Evolutionary conservation across 2,888 invertebrate genomes (phyloP).

Genomic region (Helleia helle): DNA sequence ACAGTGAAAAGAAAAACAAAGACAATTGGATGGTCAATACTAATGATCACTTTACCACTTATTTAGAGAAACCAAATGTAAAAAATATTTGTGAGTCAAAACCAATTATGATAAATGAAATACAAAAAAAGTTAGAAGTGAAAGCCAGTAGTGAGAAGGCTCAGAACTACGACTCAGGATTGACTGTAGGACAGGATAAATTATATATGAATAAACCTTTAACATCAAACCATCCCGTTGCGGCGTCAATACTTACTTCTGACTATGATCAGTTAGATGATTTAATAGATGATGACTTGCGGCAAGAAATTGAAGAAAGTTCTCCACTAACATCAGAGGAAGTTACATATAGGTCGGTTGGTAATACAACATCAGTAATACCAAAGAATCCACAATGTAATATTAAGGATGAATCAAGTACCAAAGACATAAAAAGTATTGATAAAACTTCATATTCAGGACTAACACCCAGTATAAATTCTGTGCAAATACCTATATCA

Average conservation of each 20-base stretch:
- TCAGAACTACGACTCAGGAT: too few relatives aligned
- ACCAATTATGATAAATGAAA: neutral
- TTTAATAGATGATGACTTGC: slow-evolving; percentile 57
- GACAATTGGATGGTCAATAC: slow-evolving; percentile 47
- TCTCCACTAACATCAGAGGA: slow-evolving; percentile 43
- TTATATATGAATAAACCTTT: slow-evolving; percentile 23
- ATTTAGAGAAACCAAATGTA: too few relatives aligned
- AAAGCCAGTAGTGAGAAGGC: too few relatives aligned
- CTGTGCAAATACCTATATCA: neutral
- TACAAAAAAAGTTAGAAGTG: neutral
- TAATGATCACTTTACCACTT: too few relatives aligned
- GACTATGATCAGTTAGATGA: slow-evolving; percentile 62
- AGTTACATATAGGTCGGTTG: slow-evolving; percentile 28
- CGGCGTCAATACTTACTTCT: slow-evolving; percentile 46
- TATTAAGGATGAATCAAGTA: neutral
- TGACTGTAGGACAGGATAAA: slow-evolving; percentile 23
- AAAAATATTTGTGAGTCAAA: neutral
- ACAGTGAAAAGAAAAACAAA: neutral
- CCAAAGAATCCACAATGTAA: too few relatives aligned
- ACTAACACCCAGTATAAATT: neutral
- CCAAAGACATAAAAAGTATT: neutral
- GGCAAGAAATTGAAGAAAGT: slow-evolving; percentile 56
- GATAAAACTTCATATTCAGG: neutral
- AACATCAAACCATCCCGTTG: slow-evolving; percentile 40
- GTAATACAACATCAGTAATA: slow-evolving; percentile 21